Conservation (phyloP, 2,113 vertebrate genomes). For the Seriola quinqueradiata region DNA sequence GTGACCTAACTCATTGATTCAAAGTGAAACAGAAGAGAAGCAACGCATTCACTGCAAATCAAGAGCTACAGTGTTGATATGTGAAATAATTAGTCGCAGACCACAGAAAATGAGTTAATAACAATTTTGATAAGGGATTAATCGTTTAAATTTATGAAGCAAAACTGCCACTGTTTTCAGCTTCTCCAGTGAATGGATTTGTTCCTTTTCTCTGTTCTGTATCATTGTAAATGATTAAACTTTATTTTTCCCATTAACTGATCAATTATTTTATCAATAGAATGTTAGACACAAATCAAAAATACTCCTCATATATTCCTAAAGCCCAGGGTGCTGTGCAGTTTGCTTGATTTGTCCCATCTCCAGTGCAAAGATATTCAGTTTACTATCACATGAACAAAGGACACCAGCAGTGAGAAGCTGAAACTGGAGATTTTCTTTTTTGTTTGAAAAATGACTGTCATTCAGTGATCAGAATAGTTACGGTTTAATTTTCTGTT, state of each 20-base stretch:
- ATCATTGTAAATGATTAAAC: background rate
- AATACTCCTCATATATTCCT: background rate
- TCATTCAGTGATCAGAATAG: background rate
- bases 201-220: background rate
- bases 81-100: background rate
- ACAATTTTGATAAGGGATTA: background rate
- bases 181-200: background rate
- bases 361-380: background rate
- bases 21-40: background rate
- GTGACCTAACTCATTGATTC: background rate
- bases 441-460: background rate
- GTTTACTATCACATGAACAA: background rate
- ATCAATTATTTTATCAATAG: background rate
- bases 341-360: background rate
- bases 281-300: background rate
- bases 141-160: background rate
- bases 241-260: background rate
- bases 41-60: background rate
- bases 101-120: background rate
- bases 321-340: background rate
- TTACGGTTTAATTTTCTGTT: background rate
- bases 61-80: background rate
- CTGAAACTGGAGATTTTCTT: background rate
- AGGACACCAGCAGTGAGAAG: background rate
- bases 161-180: background rate